Evolutionary conservation across 2,797 vertebrate species (phyloP).

Genomic region (Liasis olivaceus): DNA sequence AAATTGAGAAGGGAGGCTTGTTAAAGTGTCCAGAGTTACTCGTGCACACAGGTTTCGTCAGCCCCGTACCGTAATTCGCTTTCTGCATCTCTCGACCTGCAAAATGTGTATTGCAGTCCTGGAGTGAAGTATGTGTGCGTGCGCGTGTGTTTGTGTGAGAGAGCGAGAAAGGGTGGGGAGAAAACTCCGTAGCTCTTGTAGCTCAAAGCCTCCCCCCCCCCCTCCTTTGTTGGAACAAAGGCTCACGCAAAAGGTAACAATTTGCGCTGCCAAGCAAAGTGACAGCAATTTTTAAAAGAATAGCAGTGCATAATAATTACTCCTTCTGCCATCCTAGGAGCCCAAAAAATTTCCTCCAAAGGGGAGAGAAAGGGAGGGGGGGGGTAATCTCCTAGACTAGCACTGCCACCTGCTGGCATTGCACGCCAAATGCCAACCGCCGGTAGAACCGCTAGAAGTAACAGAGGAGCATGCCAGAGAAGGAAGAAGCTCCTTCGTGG

Average conservation of each 20-base stretch:
- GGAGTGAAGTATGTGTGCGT: neutral
- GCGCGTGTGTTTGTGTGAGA: neutral
- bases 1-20: no score
- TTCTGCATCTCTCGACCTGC: neutral
- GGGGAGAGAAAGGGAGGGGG: neutral
- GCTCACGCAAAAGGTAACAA: neutral
- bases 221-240: neutral
- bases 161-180: neutral
- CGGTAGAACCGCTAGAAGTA: neutral
- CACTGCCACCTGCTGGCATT: slow-evolving; percentile 13
- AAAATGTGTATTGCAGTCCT: neutral
- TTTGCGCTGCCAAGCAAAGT: accelerated
- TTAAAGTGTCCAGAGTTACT: neutral
- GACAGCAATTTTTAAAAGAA: neutral
- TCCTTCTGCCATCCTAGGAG: neutral
- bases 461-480: neutral
- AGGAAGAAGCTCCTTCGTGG: no score
- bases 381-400: neutral
- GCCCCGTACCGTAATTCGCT: no score
- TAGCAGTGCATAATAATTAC: neutral
- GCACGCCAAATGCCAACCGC: neutral
- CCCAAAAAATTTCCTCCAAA: neutral
- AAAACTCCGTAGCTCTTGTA: neutral
- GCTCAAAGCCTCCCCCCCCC: neutral
- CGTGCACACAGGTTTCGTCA: no score